phyloP scores from a whole-genome alignment of 2,888 invertebrate species.

The Augiades crinisus region DNA sequence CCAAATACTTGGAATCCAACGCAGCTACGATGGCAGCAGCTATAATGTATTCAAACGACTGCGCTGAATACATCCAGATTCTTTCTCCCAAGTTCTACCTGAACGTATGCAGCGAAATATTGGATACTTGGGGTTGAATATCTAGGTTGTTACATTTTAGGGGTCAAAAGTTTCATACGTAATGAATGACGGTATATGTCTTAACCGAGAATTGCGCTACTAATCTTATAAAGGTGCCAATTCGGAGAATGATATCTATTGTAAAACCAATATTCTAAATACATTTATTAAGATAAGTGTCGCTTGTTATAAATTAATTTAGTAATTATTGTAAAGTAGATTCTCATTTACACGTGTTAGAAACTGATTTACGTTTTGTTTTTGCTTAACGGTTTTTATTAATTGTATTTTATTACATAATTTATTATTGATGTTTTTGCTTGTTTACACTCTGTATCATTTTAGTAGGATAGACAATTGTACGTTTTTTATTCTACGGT shows the following conservation, averaged over 20 bases:
- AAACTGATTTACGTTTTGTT: background rate
- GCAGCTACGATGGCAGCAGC: slow-evolving; percentile 70
- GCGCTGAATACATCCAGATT: slow-evolving; percentile 67
- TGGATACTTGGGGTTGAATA: slow-evolving; percentile 70
- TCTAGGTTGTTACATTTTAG: background rate
- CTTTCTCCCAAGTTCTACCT: slow-evolving; percentile 70
- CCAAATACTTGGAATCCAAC: slow-evolving; percentile 77
- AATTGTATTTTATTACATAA: background rate
- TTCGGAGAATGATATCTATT: background rate
- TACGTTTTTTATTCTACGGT: background rate
- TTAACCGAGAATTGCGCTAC: background rate
- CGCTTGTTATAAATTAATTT: background rate
- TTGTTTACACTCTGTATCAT: background rate
- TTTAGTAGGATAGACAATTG: background rate
- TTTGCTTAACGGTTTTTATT: background rate
- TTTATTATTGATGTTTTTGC: background rate
- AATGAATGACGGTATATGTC: background rate
- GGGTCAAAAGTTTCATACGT: background rate
- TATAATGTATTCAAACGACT: slow-evolving; percentile 72
- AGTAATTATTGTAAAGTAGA: background rate
- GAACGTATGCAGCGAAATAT: slow-evolving; percentile 70
- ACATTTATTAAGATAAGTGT: background rate
- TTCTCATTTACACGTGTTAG: background rate
- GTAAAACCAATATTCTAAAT: background rate
- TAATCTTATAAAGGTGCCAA: background rate